These are phyloP conservation scores for western clawed frog (Xenopus tropicalis) DNA, from an alignment of 2,113 vertebrate genomes.

Conservation along the genomic window DNA sequence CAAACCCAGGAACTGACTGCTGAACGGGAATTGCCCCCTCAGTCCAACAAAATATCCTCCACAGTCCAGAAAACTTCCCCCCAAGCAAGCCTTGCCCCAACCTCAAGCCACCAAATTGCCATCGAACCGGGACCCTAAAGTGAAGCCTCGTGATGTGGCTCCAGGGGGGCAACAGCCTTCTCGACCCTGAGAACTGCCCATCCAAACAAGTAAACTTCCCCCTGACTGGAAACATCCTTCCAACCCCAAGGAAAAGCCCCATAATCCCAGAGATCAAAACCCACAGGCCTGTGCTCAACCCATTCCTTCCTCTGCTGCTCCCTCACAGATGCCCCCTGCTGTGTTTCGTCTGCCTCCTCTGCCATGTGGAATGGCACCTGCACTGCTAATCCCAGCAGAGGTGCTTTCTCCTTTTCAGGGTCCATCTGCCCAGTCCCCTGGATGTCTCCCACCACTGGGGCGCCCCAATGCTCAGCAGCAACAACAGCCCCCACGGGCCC, in stretches of 20 bases:
- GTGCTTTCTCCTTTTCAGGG: constrained; percentile 42
- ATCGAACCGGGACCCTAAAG: constrained; percentile 40
- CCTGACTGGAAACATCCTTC: constrained; percentile 43
- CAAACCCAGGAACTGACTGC: constrained; percentile 42
- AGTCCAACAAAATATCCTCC: constrained; percentile 39
- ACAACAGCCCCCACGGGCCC: constrained; percentile 39
- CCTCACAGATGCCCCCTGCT: constrained; percentile 43
- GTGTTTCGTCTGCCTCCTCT: constrained; percentile 41
- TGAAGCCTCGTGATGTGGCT: constrained; percentile 39
- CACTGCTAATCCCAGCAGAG: constrained; percentile 40
- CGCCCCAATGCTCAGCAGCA: constrained; percentile 35
- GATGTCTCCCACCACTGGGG: constrained; percentile 33
- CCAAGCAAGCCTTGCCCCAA: constrained; percentile 41
- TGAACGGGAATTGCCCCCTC: constrained; percentile 38
- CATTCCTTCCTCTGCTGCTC: constrained; percentile 39
- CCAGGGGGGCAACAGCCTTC: constrained; percentile 39
- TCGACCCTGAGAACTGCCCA: constrained; percentile 42
- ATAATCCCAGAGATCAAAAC: constrained; percentile 41
- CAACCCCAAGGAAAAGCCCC: constrained; percentile 42
- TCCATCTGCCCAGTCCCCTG: constrained; percentile 37
- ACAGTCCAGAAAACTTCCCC: constrained; percentile 41
- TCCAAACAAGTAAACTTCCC: constrained; percentile 41
- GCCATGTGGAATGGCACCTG: constrained; percentile 41
- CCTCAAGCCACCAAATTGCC: constrained; percentile 42
- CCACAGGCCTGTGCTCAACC: constrained; percentile 39